Evolutionary conservation across 1,140 invertebrate genomes (phyloP).

Genomic region (Penaeus vannamei): DNA sequence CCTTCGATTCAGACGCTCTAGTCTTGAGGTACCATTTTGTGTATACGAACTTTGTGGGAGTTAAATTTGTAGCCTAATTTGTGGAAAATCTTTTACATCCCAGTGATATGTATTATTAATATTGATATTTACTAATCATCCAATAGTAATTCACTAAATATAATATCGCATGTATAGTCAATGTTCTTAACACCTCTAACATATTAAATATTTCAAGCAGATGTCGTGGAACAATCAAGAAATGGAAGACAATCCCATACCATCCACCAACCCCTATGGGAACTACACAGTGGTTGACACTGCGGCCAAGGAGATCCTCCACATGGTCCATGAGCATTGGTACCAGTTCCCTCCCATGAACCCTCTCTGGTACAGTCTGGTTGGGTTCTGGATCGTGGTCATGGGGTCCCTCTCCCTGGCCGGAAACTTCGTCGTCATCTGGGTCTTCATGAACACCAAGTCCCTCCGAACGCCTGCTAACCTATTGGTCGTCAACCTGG

Average conservation of each 20-base stretch:
- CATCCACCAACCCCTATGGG: constrained; percentile 1
- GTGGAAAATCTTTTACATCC: too few species aligned
- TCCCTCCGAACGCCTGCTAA: background rate
- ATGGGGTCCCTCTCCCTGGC: background rate
- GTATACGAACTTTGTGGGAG: too few species aligned
- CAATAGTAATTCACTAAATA: too few species aligned
- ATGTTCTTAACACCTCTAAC: too few species aligned
- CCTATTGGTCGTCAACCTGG: constrained; percentile 4
- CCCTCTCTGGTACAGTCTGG: constrained; percentile 7
- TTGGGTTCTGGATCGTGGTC: constrained; percentile 1
- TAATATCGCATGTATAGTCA: too few species aligned
- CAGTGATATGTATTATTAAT: too few species aligned
- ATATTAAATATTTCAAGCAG: background rate
- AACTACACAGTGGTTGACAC: background rate
- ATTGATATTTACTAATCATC: too few species aligned
- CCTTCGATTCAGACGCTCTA: too few species aligned
- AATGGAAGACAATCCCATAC: background rate
- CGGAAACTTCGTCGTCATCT: constrained; percentile 21
- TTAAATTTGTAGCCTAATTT: too few species aligned
- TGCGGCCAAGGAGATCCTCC: background rate
- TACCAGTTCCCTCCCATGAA: constrained; percentile 14
- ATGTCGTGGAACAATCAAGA: background rate
- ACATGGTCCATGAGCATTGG: background rate
- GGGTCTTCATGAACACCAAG: constrained; percentile 26
- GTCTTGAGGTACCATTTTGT: too few species aligned